phyloP scores from a whole-genome alignment of 2,113 vertebrate species.

The Pseudorasbora parva region DNA sequence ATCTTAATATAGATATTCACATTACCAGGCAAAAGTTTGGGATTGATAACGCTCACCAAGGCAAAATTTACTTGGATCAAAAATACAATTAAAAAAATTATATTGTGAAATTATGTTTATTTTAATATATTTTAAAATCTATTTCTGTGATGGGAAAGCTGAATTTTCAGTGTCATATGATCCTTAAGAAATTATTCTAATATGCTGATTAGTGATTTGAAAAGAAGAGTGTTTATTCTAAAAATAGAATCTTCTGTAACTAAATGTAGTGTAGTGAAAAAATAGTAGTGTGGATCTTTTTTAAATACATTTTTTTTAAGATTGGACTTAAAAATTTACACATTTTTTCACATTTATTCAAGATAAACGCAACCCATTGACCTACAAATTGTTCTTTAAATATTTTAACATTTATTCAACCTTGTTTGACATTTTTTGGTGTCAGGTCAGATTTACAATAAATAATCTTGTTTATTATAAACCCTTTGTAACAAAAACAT shows the following conservation, averaged over 20 bases:
- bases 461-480: neutral
- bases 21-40: neutral
- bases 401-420: neutral
- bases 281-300: neutral
- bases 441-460: neutral
- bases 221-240: no score
- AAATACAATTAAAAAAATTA: neutral
- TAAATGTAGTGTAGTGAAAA: neutral
- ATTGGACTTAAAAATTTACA: no score
- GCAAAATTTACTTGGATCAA: neutral
- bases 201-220: neutral
- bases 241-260: neutral
- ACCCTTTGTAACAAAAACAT: slow-evolving; percentile 16
- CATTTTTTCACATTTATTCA: neutral
- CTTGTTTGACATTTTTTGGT: neutral
- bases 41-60: neutral
- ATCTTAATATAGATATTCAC: neutral
- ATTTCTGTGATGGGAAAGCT: neutral
- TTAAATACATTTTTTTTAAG: neutral
- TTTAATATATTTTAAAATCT: neutral
- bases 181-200: neutral
- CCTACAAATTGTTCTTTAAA: neutral
- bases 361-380: neutral
- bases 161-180: neutral
- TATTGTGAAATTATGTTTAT: neutral